These are phyloP conservation scores for Ciconia nigra DNA, from an alignment of 2,797 vertebrate species.

Conservation along the genomic window DNA sequence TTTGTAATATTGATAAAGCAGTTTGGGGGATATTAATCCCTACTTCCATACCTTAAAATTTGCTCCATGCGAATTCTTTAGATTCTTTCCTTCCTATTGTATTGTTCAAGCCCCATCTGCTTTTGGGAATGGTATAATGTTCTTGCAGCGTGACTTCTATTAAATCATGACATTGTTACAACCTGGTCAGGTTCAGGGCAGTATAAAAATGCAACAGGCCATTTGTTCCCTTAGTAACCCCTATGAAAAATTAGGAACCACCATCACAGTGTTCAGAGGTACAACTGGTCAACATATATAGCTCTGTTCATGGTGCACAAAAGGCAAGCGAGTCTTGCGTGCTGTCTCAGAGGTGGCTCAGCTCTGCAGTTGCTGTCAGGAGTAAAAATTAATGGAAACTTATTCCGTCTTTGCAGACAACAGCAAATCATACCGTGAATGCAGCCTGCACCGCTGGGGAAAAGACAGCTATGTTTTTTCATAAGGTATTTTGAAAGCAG, in stretches of 20 bases:
- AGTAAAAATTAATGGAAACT: background rate
- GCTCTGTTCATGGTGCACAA: background rate
- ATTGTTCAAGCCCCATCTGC: background rate
- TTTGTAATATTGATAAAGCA: background rate
- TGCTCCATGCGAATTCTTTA: background rate
- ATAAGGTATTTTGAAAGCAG: background rate
- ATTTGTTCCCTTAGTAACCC: background rate
- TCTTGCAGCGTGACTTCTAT: background rate
- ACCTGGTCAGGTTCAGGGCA: background rate
- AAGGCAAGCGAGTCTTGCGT: accelerated
- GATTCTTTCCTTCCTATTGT: background rate
- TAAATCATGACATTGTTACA: background rate
- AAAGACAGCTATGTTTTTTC: background rate
- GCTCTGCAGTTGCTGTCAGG: background rate
- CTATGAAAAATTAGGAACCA: background rate
- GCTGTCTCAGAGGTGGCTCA: background rate
- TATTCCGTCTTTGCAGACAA: background rate
- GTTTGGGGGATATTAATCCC: background rate
- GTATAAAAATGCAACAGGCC: background rate
- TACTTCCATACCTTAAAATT: background rate
- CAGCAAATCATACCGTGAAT: background rate
- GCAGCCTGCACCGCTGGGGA: background rate
- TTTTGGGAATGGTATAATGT: background rate
- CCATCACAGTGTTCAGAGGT: background rate
- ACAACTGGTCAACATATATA: background rate